A percentile compares a stretch with the other conserved stretches of the same genome.
Conservation (phyloP, 1,140 invertebrate genomes). For the Camponotus pennsylvanicus region DNA sequence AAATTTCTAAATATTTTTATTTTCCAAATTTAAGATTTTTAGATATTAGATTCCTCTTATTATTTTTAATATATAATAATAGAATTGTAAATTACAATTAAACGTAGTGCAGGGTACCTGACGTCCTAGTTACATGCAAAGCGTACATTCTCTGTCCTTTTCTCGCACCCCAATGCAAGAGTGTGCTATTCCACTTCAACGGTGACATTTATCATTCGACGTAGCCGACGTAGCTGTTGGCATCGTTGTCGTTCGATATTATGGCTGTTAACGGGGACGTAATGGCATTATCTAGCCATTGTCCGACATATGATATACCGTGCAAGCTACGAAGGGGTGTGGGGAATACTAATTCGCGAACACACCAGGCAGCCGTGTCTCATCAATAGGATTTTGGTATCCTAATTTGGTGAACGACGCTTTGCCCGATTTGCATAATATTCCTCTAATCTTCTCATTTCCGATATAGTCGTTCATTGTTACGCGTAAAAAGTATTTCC, state of each 20-base stretch:
- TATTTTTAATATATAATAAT: not conserved
- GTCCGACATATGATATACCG: conserved; percentile 68
- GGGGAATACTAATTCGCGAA: conserved; percentile 75
- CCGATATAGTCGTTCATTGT: not conserved
- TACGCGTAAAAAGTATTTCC: not conserved
- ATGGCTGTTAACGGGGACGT: conserved; percentile 80
- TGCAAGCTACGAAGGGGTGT: conserved; percentile 38
- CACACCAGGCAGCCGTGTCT: conserved; percentile 60
- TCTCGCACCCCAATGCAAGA: conserved; percentile 60
- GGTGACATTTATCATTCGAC: conserved; percentile 81
- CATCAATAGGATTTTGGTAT: conserved; percentile 45
- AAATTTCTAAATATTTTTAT: not conserved
- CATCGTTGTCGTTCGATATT: conserved; percentile 77
- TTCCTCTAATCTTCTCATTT: conserved; percentile 23
- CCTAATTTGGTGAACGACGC: conserved; percentile 45
- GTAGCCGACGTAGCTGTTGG: conserved; percentile 64
- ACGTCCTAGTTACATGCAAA: conserved; percentile 60
- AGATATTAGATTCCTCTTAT: not conserved
- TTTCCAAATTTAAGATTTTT: not conserved
- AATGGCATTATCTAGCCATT: conserved; percentile 79
- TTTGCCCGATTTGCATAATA: conserved; percentile 10
- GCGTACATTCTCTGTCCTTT: conserved; percentile 54
- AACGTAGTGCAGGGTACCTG: conserved; percentile 21
- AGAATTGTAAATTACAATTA: not conserved
- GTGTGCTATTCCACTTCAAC: conserved; percentile 74